phyloP scores from a whole-genome alignment of 2,888 invertebrate genomes.

The Tubulanus polymorphus region DNA sequence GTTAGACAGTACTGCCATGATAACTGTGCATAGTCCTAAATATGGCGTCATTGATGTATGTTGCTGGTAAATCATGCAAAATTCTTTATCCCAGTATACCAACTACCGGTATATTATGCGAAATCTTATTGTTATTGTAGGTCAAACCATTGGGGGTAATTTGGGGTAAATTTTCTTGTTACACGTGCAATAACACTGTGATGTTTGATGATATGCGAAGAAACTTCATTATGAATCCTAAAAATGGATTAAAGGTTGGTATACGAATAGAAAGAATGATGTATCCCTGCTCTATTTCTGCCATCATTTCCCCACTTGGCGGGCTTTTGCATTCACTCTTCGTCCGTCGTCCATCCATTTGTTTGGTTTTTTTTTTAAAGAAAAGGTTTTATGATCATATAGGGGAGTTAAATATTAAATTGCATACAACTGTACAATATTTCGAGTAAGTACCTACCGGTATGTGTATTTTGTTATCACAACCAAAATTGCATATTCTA shows the following conservation, averaged over 20 bases:
- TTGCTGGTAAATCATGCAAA: neutral
- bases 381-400: no score
- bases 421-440: no score
- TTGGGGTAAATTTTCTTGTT: slow-evolving; percentile 91
- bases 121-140: slow-evolving; percentile 55
- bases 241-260: slow-evolving; percentile 72
- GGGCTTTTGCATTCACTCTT: no score
- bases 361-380: no score
- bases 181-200: slow-evolving; percentile 85
- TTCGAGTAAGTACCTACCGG: no score
- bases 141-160: slow-evolving; percentile 93
- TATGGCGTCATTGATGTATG: slow-evolving; percentile 85
- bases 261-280: no score
- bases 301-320: no score
- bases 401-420: no score
- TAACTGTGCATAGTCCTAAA: slow-evolving; percentile 83
- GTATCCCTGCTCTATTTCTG: no score
- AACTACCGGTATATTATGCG: neutral
- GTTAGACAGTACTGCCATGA: slow-evolving; percentile 89
- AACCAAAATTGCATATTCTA: no score
- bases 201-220: slow-evolving; percentile 96
- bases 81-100: neutral
- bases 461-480: no score
- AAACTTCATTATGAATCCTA: slow-evolving; percentile 97
- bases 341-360: no score